Conservation (phyloP, 2,113 vertebrate species). For the Phrynosoma blainvillii region DNA sequence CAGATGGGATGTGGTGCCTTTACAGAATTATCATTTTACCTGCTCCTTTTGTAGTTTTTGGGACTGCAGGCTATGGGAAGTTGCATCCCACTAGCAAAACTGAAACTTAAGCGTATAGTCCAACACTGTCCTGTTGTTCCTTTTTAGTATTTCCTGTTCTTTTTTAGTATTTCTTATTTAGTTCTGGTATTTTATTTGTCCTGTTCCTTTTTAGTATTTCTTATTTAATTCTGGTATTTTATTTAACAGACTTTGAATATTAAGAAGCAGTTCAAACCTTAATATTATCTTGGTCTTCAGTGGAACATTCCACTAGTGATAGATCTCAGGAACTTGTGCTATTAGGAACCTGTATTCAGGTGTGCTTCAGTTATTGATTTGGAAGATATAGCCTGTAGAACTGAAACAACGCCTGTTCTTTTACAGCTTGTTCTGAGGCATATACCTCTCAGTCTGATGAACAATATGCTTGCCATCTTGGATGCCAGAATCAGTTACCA, state of each 20-base stretch:
- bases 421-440: conserved; percentile 93
- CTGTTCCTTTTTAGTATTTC: neutral
- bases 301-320: neutral
- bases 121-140: no score
- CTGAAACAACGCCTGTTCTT: conserved; percentile 52
- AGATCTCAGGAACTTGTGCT: neutral
- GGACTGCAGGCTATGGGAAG: neutral
- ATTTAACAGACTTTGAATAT: neutral
- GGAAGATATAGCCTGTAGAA: conserved; percentile 50
- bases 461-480: conserved; percentile 93
- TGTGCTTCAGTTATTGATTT: conserved; percentile 44
- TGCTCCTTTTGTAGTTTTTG: neutral
- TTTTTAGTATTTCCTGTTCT: neutral
- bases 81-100: neutral
- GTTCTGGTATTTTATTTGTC: neutral
- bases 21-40: neutral
- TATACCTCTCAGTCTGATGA: conserved; percentile 87
- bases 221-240: neutral
- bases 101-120: neutral
- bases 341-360: conserved; percentile 8
- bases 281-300: neutral
- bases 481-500: conserved; percentile 94
- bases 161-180: neutral
- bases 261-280: neutral
- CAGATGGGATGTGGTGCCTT: neutral